Base-by-base conservation (phyloP, 2,888 invertebrate species). In the Branchellion lobata region DNA sequence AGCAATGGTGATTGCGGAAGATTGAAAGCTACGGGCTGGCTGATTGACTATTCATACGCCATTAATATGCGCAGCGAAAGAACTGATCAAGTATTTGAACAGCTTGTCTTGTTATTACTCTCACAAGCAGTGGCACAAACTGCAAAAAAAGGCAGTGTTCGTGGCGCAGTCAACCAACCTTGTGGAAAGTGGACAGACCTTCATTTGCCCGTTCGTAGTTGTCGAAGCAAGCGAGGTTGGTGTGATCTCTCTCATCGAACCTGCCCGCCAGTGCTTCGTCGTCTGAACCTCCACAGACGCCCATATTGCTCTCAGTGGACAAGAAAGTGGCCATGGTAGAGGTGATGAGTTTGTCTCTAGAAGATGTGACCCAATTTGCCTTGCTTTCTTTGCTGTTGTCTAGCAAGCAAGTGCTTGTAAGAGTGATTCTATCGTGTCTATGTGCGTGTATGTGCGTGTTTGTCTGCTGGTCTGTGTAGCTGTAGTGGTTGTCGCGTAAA, bases 171-270 rank as follows among this genome's bases (percentile, higher is more conserved):
- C 31, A 33, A 34, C 31, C 5, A 34, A 69, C 71, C 33, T 33
- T 69, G 29, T n/a, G 33, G 31, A 69, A 33, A 34, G 34, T 69
- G 27, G 34, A 33, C 33, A 69, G 31, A n/a, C 24, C 2, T n/a
- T 47, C 47, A 29, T n/a, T 40, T 36, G 14, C 36, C 24, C 72
- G 36, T 47, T 72, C 72, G 72, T 72, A 72, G 24, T 72, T 72
- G 5, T 72, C 40, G 40, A 72, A 72, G 21, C 72, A 72, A 2
- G 72, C 72, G 34, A 72, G 1, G 5, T 72, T 47, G 3, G 72
- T 47, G 33, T 34, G 36, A n/a, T 72, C n/a, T 5, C 33, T 0
- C 34, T 40, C 40, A 1, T 24, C 61, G 8, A 11, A 3, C 61
- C 21, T 5, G 61, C 61, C 61, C 21, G 3, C 3, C 8, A 5